phyloP scores from a whole-genome alignment of 2,113 vertebrate species.

The Chauna torquata region DNA sequence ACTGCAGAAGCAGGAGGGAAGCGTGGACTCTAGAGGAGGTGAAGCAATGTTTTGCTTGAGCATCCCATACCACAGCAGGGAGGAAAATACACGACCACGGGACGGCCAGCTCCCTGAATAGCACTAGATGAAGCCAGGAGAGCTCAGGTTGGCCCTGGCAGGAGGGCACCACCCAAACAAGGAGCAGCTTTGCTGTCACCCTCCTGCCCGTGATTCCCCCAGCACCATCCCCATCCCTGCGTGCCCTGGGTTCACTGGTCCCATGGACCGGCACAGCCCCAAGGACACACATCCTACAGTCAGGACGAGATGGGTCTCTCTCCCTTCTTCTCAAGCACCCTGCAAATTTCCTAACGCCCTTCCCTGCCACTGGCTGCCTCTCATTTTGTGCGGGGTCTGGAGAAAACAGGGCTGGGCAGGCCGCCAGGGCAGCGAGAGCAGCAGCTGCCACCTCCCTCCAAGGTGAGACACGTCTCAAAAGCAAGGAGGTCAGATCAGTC shows the following conservation, averaged over 20 bases:
- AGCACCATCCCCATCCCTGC: neutral
- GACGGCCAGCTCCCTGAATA: neutral
- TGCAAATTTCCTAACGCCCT: neutral
- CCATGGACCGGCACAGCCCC: neutral
- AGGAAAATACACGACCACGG: rapidly evolving
- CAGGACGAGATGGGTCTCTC: neutral
- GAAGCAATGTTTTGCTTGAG: neutral
- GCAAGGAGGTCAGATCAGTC: neutral
- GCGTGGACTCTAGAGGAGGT: rapidly evolving
- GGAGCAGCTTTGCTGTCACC: neutral
- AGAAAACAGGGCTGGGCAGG: neutral
- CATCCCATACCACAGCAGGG: neutral
- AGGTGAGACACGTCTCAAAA: neutral
- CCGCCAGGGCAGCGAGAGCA: neutral
- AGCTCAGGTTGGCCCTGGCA: neutral
- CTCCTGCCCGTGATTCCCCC: neutral
- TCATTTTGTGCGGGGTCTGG: neutral
- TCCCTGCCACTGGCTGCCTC: neutral
- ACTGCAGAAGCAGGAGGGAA: rapidly evolving
- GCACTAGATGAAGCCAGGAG: neutral
- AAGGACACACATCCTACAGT: neutral
- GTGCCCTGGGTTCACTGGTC: neutral
- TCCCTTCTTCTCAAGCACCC: neutral
- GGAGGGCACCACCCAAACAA: neutral
- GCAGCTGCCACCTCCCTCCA: neutral